Conservation (phyloP, 2,888 invertebrate genomes). For the Folsomia candida region DNA sequence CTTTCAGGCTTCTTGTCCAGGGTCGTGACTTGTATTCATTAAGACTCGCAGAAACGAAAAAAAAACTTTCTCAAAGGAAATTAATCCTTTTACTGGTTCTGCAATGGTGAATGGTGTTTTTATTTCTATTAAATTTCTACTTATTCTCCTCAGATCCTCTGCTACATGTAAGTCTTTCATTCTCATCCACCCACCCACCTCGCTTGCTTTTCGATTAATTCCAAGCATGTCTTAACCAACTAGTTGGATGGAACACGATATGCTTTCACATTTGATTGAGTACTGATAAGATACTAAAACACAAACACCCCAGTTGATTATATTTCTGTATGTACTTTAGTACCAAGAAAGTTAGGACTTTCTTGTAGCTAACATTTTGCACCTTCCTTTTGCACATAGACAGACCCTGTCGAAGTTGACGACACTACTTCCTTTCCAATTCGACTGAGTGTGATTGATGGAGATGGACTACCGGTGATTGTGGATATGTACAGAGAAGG, state of each 20-base stretch:
- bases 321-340: background rate
- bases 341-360: background rate
- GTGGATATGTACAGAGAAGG: conserved; percentile 1
- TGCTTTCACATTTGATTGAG: too few species aligned
- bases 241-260: too few species aligned
- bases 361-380: background rate
- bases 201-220: background rate
- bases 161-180: background rate
- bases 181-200: background rate
- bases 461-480: background rate
- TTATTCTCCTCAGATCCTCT: background rate
- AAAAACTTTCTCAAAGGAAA: conserved; percentile 4
- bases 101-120: conserved; percentile 4
- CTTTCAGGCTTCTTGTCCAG: background rate
- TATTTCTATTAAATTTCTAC: background rate
- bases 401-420: background rate
- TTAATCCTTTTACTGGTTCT: background rate
- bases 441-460: background rate
- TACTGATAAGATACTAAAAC: too few species aligned
- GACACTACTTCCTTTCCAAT: background rate
- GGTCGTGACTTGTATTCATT: background rate
- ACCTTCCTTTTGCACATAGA: background rate
- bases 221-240: background rate
- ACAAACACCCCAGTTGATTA: too few species aligned
- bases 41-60: background rate